Conservation (phyloP, 2,888 invertebrate species). For the Agrilus biguttatus region DNA sequence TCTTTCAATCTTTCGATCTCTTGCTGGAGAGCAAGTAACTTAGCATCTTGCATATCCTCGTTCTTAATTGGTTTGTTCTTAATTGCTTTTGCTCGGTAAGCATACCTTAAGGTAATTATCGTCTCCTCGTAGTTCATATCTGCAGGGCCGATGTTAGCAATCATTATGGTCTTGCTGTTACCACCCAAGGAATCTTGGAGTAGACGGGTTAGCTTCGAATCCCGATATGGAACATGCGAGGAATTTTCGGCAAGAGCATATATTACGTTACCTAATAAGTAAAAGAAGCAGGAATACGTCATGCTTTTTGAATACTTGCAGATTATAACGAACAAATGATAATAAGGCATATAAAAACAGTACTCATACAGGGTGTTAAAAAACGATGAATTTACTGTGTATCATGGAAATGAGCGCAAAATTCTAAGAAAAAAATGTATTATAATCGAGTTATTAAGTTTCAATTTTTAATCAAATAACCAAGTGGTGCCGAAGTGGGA, state of each 20-base stretch:
- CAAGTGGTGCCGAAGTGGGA: too few relatives aligned
- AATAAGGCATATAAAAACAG: neutral
- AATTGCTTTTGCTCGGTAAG: conserved; percentile 94
- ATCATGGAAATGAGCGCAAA: too few relatives aligned
- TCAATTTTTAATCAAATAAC: too few relatives aligned
- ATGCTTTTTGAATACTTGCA: too few relatives aligned
- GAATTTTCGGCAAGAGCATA: conserved; percentile 91
- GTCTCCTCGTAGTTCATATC: conserved; percentile 97
- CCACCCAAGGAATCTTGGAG: conserved; percentile 97
- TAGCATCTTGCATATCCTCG: conserved; percentile 97
- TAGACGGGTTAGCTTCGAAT: conserved; percentile 90
- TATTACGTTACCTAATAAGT: conserved; percentile 63
- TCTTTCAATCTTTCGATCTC: conserved; percentile 60
- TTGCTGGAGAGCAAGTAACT: conserved; percentile 83
- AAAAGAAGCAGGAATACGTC: neutral
- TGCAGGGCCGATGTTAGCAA: conserved; percentile 97
- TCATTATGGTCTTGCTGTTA: conserved; percentile 98
- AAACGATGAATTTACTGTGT: too few relatives aligned
- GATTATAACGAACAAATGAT: neutral
- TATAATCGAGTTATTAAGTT: too few relatives aligned
- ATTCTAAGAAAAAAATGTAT: too few relatives aligned
- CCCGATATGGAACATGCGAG: conserved; percentile 92
- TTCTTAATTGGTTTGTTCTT: conserved; percentile 98
- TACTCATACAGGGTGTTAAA: too few relatives aligned
- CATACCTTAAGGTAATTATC: conserved; percentile 88